phyloP scores from a whole-genome alignment of 2,888 invertebrate species.

The Thereva nobilitata region DNA sequence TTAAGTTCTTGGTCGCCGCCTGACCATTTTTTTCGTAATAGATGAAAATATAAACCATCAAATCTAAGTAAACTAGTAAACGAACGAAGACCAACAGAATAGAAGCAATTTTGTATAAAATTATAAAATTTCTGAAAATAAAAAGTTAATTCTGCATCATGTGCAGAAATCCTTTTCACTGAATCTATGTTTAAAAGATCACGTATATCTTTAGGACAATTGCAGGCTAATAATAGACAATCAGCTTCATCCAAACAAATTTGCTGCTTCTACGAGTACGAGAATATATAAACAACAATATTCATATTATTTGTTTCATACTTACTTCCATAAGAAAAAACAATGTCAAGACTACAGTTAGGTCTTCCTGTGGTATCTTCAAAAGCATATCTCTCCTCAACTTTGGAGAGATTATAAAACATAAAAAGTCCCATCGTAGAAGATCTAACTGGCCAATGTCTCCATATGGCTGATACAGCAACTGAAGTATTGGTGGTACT shows the following conservation, averaged over 20 bases:
- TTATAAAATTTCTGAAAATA: conserved; percentile 14
- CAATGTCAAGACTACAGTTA: conserved; percentile 8
- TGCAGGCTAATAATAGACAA: conserved; percentile 32
- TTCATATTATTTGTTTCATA: background rate
- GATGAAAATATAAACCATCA: conserved; percentile 30
- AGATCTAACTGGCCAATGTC: conserved; percentile 13
- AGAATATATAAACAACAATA: no score
- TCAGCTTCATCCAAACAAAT: conserved; percentile 37
- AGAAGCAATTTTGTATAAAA: conserved; percentile 14
- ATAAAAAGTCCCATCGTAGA: conserved; percentile 24
- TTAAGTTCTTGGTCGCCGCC: background rate
- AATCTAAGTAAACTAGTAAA: conserved; percentile 4
- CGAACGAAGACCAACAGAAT: background rate
- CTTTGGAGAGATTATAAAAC: conserved; percentile 32
- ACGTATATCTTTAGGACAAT: background rate
- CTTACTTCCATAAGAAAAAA: conserved; percentile 31
- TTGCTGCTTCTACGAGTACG: conserved; percentile 14
- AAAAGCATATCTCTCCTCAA: background rate
- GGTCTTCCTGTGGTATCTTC: conserved; percentile 1
- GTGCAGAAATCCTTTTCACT: conserved; percentile 25
- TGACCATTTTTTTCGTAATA: conserved; percentile 18
- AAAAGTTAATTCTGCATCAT: conserved; percentile 34
- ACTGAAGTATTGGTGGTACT: conserved; percentile 15
- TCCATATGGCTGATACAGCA: conserved; percentile 8
- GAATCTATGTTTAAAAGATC: background rate